Evolutionary conservation across 2,113 vertebrate genomes (phyloP), one percentile per base, ranked within the genome.

Genomic region (Tachysurus vachellii): DNA sequence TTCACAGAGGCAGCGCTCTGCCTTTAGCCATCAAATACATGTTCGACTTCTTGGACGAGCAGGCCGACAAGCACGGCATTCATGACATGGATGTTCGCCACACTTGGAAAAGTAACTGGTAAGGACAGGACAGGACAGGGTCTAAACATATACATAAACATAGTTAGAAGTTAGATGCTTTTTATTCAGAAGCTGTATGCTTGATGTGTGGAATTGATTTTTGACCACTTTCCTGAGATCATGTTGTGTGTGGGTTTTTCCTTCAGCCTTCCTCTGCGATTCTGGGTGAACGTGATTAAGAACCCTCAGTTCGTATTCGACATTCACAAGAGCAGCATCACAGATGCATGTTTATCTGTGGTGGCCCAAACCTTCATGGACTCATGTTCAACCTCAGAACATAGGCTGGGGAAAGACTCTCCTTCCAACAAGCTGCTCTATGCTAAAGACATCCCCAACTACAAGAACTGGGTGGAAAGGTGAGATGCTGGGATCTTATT

Each of bases 91-190:
- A 99, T 5, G 98, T 99, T 0, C 94, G 98, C 61, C 98, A 99
- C 95, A 99, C 98, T 1, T 99, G 98, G 98, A 99, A 99, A 92
- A 99, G 98, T 95, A 99, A 99, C 93, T 99, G 98, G 98, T 99
- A 88, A 96, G 95, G 16, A 19, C 8, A 56, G 26, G 21, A 75
- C 23, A 31, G 26, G 12, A 19, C n/a, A n/a, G 31, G n/a, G 36
- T 53, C 16, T 23, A 70, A 54, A 53, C 36, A 13, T 23, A 42
- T 42, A 23, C 56, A 62, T 28, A 6, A 26, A 28, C 14, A 80
- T 31, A 47, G 3, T 47, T 6, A 47, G 44, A 80, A 57, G 17
- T 59, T 3, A 80, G 28, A 36, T 2, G 17, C 56, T 59, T 23
- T 2, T 80, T 4, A 59, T 61, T 80, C 12, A 77, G 50, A 6